Evolutionary conservation across 2,888 invertebrate species (phyloP).

Genomic region (Escarpia spicata): DNA sequence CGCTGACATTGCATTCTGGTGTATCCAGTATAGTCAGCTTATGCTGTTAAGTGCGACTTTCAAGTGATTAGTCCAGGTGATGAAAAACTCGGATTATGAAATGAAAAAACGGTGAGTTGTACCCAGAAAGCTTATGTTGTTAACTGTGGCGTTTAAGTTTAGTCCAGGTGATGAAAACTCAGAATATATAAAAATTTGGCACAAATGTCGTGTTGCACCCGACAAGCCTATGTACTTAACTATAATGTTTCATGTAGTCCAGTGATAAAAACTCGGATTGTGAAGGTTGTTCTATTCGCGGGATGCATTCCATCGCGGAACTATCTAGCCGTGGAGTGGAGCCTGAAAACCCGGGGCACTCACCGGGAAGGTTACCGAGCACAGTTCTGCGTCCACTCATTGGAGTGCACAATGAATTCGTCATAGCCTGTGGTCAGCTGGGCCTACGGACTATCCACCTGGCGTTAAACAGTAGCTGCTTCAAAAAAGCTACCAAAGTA

Average conservation of each 20-base stretch:
- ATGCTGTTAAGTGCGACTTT: not conserved
- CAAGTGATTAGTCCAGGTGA: not conserved
- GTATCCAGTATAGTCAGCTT: not conserved
- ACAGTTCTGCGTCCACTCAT: not conserved
- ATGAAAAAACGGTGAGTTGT: no score
- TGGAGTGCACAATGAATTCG: not conserved
- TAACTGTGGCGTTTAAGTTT: no score
- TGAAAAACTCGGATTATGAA: not conserved
- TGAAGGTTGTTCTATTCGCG: not conserved
- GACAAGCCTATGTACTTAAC: not conserved
- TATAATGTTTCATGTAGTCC: not conserved
- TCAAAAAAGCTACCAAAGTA: not conserved
- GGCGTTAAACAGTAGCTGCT: not conserved
- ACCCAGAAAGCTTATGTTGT: no score
- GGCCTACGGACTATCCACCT: not conserved
- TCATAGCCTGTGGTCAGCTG: not conserved
- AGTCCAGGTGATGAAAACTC: no score
- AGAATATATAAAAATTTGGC: not conserved
- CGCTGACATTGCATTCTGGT: not conserved
- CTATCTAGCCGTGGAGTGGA: not conserved
- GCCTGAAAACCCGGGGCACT: not conserved
- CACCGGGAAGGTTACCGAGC: not conserved
- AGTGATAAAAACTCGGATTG: not conserved
- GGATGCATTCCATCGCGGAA: not conserved
- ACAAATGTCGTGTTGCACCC: not conserved